Conservation (phyloP, 2,797 vertebrate species). For the Ispidina picta region DNA sequence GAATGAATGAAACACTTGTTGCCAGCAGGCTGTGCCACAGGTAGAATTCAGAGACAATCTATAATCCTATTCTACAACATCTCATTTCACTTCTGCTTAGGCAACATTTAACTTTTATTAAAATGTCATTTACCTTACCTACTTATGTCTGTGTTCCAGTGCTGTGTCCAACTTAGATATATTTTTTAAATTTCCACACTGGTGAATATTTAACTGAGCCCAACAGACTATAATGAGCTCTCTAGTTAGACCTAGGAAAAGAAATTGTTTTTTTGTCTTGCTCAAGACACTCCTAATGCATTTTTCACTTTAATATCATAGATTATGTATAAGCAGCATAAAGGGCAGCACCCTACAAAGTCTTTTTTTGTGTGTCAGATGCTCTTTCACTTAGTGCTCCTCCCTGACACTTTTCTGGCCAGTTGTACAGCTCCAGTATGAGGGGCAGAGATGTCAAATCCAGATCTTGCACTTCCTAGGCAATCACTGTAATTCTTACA, state of each 20-base stretch:
- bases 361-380: neutral
- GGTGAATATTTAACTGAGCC: neutral
- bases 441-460: neutral
- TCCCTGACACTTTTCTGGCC: neutral
- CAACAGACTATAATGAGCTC: neutral
- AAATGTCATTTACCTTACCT: neutral
- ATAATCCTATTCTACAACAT: neutral
- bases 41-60: neutral
- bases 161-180: neutral
- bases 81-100: neutral
- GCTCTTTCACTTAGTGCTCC: neutral
- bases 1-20: neutral
- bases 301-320: neutral
- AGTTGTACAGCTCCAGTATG: neutral
- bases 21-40: neutral
- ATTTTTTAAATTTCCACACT: neutral
- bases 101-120: neutral
- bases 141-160: neutral
- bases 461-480: neutral
- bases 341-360: neutral
- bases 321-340: neutral
- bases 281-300: neutral
- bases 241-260: neutral
- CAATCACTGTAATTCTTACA: neutral
- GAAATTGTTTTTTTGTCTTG: neutral